Conservation (phyloP, 2,888 invertebrate genomes). For the Fragum whitleyi region DNA sequence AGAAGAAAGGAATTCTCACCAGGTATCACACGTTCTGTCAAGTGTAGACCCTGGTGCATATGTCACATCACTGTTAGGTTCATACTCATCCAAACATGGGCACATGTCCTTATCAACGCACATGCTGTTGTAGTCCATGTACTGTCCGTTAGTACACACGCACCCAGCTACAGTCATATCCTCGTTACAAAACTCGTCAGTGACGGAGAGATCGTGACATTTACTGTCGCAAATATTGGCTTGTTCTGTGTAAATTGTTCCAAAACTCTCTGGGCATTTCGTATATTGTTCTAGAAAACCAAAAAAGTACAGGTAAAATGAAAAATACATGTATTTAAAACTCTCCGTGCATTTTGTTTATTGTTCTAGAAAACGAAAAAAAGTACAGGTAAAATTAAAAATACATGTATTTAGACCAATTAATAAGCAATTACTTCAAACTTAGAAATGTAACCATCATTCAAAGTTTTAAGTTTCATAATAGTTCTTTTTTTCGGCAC, state of each 20-base stretch:
- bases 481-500: too few relatives aligned
- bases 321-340: too few relatives aligned
- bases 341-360: too few relatives aligned
- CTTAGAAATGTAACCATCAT: too few relatives aligned
- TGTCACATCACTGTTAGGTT: constrained; percentile 43
- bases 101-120: constrained; percentile 54
- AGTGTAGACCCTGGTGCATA: constrained; percentile 46
- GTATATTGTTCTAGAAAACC: constrained; percentile 8
- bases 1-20: constrained; percentile 46
- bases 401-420: too few relatives aligned
- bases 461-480: too few relatives aligned
- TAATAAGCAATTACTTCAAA: too few relatives aligned
- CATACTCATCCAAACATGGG: constrained; percentile 52
- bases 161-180: constrained; percentile 55
- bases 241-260: constrained; percentile 54
- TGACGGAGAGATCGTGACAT: constrained; percentile 58
- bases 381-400: too few relatives aligned
- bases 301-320: neutral
- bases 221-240: constrained; percentile 51
- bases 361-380: too few relatives aligned
- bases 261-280: constrained; percentile 21
- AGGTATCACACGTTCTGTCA: constrained; percentile 50
- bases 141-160: constrained; percentile 46
- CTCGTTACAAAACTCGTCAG: constrained; percentile 46
- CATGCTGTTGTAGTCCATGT: constrained; percentile 48